Evolutionary conservation across 1,140 invertebrate species (phyloP), one percentile per base, ranked within the genome.

Genomic region (Drosophila chauvacae): DNA sequence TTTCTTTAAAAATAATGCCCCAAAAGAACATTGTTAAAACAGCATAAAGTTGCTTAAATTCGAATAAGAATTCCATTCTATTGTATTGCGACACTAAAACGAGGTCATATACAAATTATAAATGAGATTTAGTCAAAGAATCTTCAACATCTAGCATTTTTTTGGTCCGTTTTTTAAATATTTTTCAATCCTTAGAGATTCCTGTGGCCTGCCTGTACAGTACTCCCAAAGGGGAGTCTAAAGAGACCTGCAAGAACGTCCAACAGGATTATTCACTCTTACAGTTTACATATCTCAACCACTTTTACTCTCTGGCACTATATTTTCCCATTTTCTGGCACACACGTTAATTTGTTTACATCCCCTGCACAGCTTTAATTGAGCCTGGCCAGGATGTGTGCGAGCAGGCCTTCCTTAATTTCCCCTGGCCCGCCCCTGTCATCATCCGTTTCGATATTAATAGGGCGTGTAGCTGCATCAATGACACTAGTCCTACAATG

Each of bases 401-500:
- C 9, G 6, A 37, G 26, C 7, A 30, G 18, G 16, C 30, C 30
- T n/a, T 30, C 30, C 30, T 30, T 14, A n/a, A 14, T 56, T 26
- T n/a, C 35, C 35, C 14, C 14, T 37, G n/a, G 4, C 2, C n/a
- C 6, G 37, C 60, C 18, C n/a, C 26, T 44, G 44, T 68, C 39
- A 68, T 26, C 42, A 33, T 51, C 6, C 41, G 37, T 37, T 28
- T 20, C 18, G 39, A 47, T 73, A 80, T 83, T 74, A 87, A 87
- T 80, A 74, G 68, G 68, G 72, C 84, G 71, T 80, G 77, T 60
- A 78, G 78, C 58, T 76, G 79, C 75, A 80, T 80, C 80, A 77
- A 86, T 74, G 63, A 28, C 62, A 55, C 71, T 39, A 55, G 58
- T 72, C 58, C 48, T 68, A 84, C 81, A 83, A 79, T 80, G 44